These are phyloP conservation scores for Opisthograptis luteolata DNA, from an alignment of 2,888 invertebrate species.

Conservation along the genomic window DNA sequence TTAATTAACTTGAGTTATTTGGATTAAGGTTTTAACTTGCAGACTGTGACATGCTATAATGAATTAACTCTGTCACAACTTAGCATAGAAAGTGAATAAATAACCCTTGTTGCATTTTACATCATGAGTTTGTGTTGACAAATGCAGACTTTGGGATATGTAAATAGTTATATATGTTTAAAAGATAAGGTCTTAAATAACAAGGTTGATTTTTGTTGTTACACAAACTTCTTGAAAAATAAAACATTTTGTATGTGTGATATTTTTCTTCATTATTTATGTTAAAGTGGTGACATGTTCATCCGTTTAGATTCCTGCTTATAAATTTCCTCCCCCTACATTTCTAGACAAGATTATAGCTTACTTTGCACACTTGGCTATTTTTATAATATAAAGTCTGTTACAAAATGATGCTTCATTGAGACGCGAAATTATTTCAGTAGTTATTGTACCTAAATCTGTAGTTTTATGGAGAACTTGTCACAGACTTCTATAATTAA, in stretches of 20 bases:
- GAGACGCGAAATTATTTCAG: no score
- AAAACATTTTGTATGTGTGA: slow-evolving; percentile 84
- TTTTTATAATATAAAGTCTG: neutral
- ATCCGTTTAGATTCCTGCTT: slow-evolving; percentile 11
- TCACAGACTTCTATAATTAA: no score
- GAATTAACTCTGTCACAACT: slow-evolving; percentile 81
- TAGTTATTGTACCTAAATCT: no score
- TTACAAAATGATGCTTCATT: neutral
- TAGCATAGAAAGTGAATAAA: slow-evolving; percentile 75
- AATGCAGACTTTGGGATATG: slow-evolving; percentile 81
- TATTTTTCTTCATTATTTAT: slow-evolving; percentile 68
- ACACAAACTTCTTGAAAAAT: slow-evolving; percentile 83
- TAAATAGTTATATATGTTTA: slow-evolving; percentile 83
- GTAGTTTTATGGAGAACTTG: no score
- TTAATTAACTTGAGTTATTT: slow-evolving; percentile 71
- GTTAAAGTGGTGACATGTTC: slow-evolving; percentile 27
- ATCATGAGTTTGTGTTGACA: slow-evolving; percentile 80
- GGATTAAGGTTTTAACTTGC: slow-evolving; percentile 71
- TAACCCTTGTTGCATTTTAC: slow-evolving; percentile 82
- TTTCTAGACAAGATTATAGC: neutral
- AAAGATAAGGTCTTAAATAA: slow-evolving; percentile 81
- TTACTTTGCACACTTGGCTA: neutral
- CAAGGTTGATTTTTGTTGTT: slow-evolving; percentile 85
- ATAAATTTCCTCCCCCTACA: slow-evolving; percentile 39
- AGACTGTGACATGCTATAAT: slow-evolving; percentile 76